These are phyloP conservation scores for Cyphotilapia sp. DNA, from an alignment of 2,113 vertebrate species.

Conservation along the genomic window DNA sequence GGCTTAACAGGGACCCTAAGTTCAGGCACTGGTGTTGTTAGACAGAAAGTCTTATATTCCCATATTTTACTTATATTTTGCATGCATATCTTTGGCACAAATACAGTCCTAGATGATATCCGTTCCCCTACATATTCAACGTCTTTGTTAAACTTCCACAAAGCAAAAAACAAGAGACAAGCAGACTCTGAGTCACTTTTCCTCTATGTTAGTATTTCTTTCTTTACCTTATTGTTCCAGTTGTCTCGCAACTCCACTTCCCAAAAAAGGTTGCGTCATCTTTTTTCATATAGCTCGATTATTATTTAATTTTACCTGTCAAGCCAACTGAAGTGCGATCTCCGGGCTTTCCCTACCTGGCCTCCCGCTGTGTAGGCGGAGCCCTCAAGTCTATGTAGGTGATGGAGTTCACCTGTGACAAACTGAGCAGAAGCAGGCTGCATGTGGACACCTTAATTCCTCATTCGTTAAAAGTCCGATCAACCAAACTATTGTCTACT, in stretches of 20 bases:
- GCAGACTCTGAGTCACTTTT: background rate
- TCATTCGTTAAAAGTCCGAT: conserved; percentile 9
- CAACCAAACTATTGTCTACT: background rate
- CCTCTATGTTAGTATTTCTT: background rate
- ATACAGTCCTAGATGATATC: background rate
- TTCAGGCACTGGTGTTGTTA: background rate
- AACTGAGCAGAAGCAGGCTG: background rate
- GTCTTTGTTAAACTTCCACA: background rate
- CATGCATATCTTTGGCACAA: background rate
- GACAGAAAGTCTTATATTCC: background rate
- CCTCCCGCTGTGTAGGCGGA: conserved; percentile 11
- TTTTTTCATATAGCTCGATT: background rate
- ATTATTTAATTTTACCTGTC: background rate
- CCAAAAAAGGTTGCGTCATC: background rate
- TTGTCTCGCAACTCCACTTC: background rate
- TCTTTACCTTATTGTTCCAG: background rate
- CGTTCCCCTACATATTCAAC: background rate
- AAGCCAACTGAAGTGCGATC: background rate
- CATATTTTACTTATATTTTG: background rate
- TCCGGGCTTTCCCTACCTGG: conserved; percentile 21
- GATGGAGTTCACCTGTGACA: conserved; percentile 21
- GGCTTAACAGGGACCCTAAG: background rate
- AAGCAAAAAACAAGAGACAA: background rate
- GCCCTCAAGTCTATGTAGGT: conserved; percentile 4
- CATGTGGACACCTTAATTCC: conserved; percentile 23